Base-by-base conservation (phyloP, 2,797 vertebrate species). In the Anniella stebbinsi region DNA sequence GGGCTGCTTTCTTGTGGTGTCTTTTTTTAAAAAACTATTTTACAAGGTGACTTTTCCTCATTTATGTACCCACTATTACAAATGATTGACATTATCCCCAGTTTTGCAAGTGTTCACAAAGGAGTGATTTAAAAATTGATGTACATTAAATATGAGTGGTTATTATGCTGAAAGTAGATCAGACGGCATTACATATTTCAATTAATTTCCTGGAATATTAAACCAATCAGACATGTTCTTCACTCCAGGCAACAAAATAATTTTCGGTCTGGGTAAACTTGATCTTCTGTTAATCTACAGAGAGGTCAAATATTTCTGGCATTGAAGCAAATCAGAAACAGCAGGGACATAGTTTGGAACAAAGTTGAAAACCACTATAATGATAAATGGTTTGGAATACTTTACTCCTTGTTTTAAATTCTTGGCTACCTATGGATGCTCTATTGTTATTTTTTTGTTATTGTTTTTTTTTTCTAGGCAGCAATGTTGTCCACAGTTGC, bases 231-330 rank as follows among this genome's bases (percentile, higher is more conserved):
- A 36, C 36, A 67, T 33, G 67, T 41, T 45, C 67, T 84, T 89
- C 80, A 87, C 15, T 87, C 41, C 67, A 91, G 30, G 1, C 72
- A 92, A 89, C 18, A 0, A 3, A 88, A 51, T 72, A 66, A 82
- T 86, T 93, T 60, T 67, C 87, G 28, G 45, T 89, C 77, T 89
- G 0, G 57, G 80, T 81, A 72, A 73, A 10, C 80, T 33, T 87
- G 51, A 90, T 75, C 76, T 63, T 60, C 51, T 86, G 63, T 78
- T 90, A 72, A 87, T 92, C 90, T 93, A 21, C n/a, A 87, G 70
- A 30, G 38, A 87, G 91, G 89, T 41, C 0, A 69, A 83, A 0
- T 12, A 80, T 87, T 89, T 23, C 4, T 41, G 38, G 45, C 12
- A 41, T 73, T 21, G 0, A 60, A 88, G 41, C 63, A 91, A 80